A percentile compares a stretch with the other conserved stretches of the same genome.
Conservation (phyloP, 2,113 vertebrate genomes). For the Phalacrocorax carbo region DNA sequence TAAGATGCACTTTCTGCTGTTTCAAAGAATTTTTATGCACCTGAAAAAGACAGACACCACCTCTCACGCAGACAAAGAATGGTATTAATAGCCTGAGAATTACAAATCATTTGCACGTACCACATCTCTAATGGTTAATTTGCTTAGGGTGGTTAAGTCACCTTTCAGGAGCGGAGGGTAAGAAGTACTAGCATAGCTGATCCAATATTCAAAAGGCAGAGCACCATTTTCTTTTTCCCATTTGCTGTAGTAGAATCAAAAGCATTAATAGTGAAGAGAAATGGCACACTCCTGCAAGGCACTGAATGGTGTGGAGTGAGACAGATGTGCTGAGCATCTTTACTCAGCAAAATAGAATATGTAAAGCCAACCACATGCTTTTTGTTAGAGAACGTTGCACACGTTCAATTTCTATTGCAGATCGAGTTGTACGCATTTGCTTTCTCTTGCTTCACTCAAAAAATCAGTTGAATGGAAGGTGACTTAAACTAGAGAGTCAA, state of each 20-base stretch:
- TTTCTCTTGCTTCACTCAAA: neutral
- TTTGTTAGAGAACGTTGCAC: neutral
- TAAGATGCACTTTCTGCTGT: neutral
- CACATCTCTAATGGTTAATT: neutral
- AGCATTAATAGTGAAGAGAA: neutral
- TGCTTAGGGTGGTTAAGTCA: neutral
- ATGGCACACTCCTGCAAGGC: neutral
- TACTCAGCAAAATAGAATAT: neutral
- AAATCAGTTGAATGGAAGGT: neutral
- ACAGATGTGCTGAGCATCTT: neutral
- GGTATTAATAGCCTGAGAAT: neutral
- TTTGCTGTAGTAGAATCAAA: neutral
- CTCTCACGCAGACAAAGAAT: neutral
- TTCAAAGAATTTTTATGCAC: neutral
- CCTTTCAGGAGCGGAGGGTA: neutral
- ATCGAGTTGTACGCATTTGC: neutral
- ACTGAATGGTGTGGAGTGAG: neutral
- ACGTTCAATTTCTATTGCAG: neutral
- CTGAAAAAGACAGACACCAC: neutral
- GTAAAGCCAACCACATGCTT: neutral
- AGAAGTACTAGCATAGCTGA: neutral
- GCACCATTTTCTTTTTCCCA: neutral
- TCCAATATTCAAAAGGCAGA: neutral
- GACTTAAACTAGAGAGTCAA: neutral
- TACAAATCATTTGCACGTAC: neutral